phyloP scores from a whole-genome alignment of 2,888 invertebrate genomes.

The Micropterix aruncella region DNA sequence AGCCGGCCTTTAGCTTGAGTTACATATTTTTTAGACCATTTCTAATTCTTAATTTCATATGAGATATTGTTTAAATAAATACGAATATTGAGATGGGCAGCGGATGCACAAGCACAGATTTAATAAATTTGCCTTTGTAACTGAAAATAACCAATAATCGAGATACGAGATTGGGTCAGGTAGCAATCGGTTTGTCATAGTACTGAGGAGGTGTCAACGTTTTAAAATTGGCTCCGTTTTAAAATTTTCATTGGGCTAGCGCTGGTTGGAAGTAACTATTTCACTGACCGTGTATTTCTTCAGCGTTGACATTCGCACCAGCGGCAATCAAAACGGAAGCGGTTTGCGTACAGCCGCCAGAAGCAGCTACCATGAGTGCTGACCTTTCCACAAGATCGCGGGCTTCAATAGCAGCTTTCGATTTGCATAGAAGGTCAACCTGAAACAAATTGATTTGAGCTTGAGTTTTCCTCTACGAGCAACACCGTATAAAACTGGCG shows the following conservation, averaged over 20 bases:
- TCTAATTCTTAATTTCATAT: too few relatives aligned
- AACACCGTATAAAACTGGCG: background rate
- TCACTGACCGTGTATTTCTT: conserved; percentile 46
- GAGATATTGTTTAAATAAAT: too few relatives aligned
- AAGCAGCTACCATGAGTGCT: conserved; percentile 31
- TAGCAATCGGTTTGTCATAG: too few relatives aligned
- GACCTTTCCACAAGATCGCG: conserved; percentile 44
- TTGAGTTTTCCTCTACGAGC: background rate
- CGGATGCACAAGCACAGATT: too few relatives aligned
- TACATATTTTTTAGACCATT: too few relatives aligned
- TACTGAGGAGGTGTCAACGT: too few relatives aligned
- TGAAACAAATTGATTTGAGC: conserved; percentile 14
- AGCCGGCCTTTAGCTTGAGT: too few relatives aligned
- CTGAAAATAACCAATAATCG: too few relatives aligned
- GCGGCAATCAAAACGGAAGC: conserved; percentile 37
- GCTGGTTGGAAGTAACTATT: background rate
- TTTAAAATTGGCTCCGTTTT: too few relatives aligned
- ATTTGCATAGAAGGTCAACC: conserved; percentile 37
- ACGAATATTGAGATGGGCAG: too few relatives aligned
- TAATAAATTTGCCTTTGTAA: too few relatives aligned
- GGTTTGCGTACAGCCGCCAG: conserved; percentile 27
- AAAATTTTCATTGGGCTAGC: background rate
- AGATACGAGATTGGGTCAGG: too few relatives aligned
- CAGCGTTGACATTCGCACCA: conserved; percentile 50
- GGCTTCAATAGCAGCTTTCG: conserved; percentile 42